These are phyloP conservation scores for Tipula vernalis DNA, from an alignment of 2,888 invertebrate genomes.

Conservation along the genomic window DNA sequence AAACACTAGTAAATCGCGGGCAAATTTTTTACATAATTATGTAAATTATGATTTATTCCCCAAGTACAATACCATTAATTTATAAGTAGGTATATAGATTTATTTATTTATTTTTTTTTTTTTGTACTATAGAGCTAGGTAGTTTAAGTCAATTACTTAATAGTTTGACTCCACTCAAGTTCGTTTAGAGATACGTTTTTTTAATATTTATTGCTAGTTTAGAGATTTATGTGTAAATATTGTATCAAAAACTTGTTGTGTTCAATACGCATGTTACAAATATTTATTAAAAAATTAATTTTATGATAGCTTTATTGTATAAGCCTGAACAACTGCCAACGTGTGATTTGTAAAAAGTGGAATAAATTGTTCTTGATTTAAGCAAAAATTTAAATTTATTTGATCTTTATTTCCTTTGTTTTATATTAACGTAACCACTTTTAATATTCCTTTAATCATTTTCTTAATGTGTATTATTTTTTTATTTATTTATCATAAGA, in stretches of 20 bases:
- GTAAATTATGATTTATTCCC: neutral
- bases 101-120: neutral
- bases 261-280: neutral
- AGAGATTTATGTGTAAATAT: neutral
- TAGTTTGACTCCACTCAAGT: neutral
- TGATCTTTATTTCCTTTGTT: too few relatives aligned
- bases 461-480: too few relatives aligned
- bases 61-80: neutral
- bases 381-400: too few relatives aligned
- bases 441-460: too few relatives aligned
- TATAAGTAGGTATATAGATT: neutral
- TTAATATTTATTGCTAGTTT: neutral
- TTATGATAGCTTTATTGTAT: neutral
- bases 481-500: too few relatives aligned
- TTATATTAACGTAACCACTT: too few relatives aligned
- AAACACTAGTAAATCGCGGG: neutral
- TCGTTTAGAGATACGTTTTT: neutral
- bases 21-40: neutral
- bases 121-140: neutral
- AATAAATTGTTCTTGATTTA: too few relatives aligned
- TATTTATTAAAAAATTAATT: neutral
- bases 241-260: neutral
- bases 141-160: neutral
- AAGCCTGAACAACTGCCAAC: neutral
- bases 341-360: too few relatives aligned